These are phyloP conservation scores for Okapia johnstoni DNA, from an alignment of 2,113 vertebrate genomes.

Conservation along the genomic window DNA sequence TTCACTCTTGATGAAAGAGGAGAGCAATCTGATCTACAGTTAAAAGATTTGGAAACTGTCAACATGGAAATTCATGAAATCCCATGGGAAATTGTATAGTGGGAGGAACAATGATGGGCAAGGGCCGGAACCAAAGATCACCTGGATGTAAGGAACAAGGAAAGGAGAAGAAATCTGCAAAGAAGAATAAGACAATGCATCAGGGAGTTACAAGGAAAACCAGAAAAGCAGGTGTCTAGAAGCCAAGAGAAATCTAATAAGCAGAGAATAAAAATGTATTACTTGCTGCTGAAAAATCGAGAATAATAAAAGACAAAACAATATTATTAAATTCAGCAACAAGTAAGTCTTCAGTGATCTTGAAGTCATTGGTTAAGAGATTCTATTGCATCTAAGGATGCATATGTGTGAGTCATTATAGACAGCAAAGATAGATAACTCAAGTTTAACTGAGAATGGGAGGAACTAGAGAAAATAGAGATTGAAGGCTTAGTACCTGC, in stretches of 20 bases:
- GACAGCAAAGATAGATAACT: neutral
- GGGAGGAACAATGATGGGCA: neutral
- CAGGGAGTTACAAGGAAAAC: neutral
- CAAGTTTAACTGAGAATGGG: neutral
- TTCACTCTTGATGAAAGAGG: neutral
- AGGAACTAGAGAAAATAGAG: neutral
- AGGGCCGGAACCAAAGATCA: neutral
- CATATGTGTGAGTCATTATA: neutral
- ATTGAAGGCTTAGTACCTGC: neutral
- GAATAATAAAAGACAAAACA: neutral
- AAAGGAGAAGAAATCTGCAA: neutral
- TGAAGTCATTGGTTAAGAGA: neutral
- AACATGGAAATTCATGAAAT: neutral
- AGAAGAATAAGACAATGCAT: neutral
- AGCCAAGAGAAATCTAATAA: neutral
- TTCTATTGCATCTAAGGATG: neutral
- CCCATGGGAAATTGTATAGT: neutral
- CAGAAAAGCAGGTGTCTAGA: neutral
- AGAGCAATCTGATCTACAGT: neutral
- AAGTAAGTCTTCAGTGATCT: neutral
- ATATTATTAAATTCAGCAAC: neutral
- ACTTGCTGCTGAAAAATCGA: neutral
- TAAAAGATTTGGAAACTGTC: neutral
- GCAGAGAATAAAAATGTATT: neutral
- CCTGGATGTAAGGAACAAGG: neutral